Base-by-base conservation (phyloP, 2,797 vertebrate species). In the Calcarius lapponicus region DNA sequence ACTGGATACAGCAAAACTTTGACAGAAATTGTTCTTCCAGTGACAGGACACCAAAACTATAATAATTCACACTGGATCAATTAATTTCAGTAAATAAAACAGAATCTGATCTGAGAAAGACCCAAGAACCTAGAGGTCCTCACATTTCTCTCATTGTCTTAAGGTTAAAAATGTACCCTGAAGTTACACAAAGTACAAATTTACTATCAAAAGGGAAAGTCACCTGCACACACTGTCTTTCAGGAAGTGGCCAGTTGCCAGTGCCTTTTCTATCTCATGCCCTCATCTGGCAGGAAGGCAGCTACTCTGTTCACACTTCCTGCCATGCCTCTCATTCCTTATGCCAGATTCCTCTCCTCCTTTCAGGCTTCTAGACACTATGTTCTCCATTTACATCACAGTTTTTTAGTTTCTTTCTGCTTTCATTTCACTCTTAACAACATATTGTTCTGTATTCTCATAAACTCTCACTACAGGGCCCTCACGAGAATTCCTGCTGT, bases 381-480 rank as follows among this genome's bases (percentile, higher is more conserved):
- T 11, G 42, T 32, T 36, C 25, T 64, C 50, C 34, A 24, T 69
- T 22, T 61, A 31, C 1, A 0, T 29, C 2, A 2, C 7, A 3
- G 1, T 13, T 67, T 67, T 40, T 73, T 4, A 13, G 15, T 50
- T 24, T 71, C 31, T 38, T 79, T 79, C 57, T 75, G 53, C 29
- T 62, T 71, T 78, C 20, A 36, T 66, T 64, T 79, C n/a, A 29
- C 14, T 71, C 26, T 75, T 67, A n/a, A 29, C 45, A 85, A 64
- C 6, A 51, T 3, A 22, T 5, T 45, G 3, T 19, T 86, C 34
- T 65, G 32, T 13, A 53, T 36, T 78, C 51, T 71, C 31, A 29
- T 2, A 26, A 40, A 38, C 5, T 53, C 20, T 64, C 6, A 4
- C 34, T 64, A 28, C 10, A 11, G 7, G 12, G 43, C 7, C 6